Evolutionary conservation across 2,888 invertebrate genomes (phyloP), one percentile per base, ranked within the genome.

Genomic region (Azorinus chamasolen): DNA sequence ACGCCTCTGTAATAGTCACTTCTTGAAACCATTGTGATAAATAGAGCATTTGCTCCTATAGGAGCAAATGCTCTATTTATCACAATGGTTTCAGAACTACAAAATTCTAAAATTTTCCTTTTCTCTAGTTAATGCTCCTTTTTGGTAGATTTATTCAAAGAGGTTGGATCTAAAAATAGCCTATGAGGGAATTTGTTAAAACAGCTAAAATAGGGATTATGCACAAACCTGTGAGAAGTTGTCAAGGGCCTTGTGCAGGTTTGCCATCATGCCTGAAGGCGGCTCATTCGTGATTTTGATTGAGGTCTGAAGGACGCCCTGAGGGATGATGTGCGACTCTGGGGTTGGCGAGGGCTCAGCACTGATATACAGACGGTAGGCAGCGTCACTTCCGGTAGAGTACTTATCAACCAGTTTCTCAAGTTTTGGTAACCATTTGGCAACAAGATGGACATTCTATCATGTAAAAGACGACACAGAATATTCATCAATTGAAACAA

Each of bases 251-350:
- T 98, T 98, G 93, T 98, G 98, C 14, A 99, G 95, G 93, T 99
- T 99, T 5, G 98, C 98, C 94, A 96, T 95, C 97, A 98, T 98
- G 58, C 98, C 98, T 59, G 98, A 97, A 0, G 98, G 98, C 0
- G 98, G 98, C 93, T 98, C 98, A 91, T 98, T 99, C 2, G 98
- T 98, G 74, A 98, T 98, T 94, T 98, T 99, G 84, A 99, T 98
- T 16, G 98, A 97, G 0, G 97, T 97, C 93, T 98, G 98, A 57
- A 98, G 93, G 76, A 98, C 98, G 0, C 98, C 98, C 95, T 97
- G 96, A 12, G 98, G 98, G 86, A 99, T 98, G 76, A 98, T 97
- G 91, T 98, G 98, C 5, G 96, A 96, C 1, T 96, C 95, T 0
- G 97, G 95, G 0, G 96, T 96, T 12, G 96, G 96, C 0, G 98